Conservation (phyloP, 2,113 vertebrate species). For the Cyanoderma ruficeps region DNA sequence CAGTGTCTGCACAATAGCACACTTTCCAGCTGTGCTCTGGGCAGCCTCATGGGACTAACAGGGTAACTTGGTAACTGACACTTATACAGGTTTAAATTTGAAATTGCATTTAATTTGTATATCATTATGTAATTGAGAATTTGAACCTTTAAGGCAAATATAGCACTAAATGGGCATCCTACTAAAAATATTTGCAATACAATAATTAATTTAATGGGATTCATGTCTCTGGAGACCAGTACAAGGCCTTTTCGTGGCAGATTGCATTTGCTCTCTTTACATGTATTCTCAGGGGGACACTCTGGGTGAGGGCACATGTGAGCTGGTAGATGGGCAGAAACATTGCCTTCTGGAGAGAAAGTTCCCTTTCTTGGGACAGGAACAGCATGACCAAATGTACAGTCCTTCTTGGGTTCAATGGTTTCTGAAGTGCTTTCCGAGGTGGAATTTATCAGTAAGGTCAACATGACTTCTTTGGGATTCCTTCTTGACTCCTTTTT, state of each 20-base stretch:
- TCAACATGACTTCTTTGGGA: neutral
- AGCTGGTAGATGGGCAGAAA: neutral
- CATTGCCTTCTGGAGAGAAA: neutral
- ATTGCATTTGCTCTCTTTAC: neutral
- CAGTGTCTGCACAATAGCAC: constrained; percentile 35
- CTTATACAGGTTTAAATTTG: constrained; percentile 71
- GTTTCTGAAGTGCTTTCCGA: neutral
- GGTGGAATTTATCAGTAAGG: neutral
- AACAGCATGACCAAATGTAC: neutral
- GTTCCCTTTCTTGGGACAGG: neutral
- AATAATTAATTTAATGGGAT: constrained; percentile 69
- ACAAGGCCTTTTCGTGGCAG: constrained; percentile 32
- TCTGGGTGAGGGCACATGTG: neutral
- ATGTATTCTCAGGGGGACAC: fast-evolving
- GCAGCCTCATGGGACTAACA: constrained; percentile 69
- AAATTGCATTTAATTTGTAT: constrained; percentile 81
- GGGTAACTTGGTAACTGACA: constrained; percentile 69
- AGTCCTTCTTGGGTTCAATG: neutral
- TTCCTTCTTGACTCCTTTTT: neutral
- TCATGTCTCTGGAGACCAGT: constrained; percentile 54
- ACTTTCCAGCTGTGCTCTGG: constrained; percentile 67
- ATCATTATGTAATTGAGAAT: constrained; percentile 77
- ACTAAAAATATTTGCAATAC: constrained; percentile 74
- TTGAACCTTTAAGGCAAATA: constrained; percentile 75
- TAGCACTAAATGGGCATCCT: constrained; percentile 61